A percentile compares a stretch with the other conserved stretches of the same genome.
Evolutionary conservation across 1,140 invertebrate genomes (phyloP).

Genomic region (Arion vulgaris): DNA sequence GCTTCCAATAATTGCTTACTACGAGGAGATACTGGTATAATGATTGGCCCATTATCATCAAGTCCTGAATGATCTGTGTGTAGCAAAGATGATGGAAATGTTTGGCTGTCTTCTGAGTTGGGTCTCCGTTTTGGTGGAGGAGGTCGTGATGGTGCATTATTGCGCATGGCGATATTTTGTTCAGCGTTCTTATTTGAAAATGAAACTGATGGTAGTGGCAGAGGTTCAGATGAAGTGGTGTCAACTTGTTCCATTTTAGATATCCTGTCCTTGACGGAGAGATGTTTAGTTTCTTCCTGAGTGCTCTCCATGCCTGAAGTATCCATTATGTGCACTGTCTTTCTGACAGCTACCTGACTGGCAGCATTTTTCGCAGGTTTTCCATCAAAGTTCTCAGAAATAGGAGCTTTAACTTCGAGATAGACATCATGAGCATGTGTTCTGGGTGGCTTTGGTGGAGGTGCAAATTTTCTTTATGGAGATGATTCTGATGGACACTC

Average conservation of each 20-base stretch:
- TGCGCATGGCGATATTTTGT: constrained; percentile 7
- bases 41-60: constrained; percentile 15
- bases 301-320: not conserved
- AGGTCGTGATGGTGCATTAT: constrained; percentile 42
- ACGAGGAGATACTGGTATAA: constrained; percentile 19
- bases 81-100: not conserved
- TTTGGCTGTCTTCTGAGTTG: constrained; percentile 28
- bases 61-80: not conserved
- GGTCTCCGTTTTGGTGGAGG: constrained; percentile 45
- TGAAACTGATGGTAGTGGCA: constrained; percentile 3
- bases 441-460: constrained; percentile 78
- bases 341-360: not conserved
- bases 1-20: not conserved
- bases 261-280: constrained; percentile 37
- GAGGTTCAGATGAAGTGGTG: not conserved
- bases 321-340: not conserved
- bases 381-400: not conserved
- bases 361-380: not conserved
- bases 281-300: not conserved
- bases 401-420: constrained; percentile 34
- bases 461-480: not conserved
- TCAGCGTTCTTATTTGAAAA: not conserved
- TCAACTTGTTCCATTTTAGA: constrained; percentile 22
- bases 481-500: not conserved
- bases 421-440: constrained; percentile 76